Percentiles rank a stretch among this genome's conserved stretches.
Evolutionary conservation across 2,113 vertebrate genomes (phyloP).

Genomic region (Chaetodon auriga): DNA sequence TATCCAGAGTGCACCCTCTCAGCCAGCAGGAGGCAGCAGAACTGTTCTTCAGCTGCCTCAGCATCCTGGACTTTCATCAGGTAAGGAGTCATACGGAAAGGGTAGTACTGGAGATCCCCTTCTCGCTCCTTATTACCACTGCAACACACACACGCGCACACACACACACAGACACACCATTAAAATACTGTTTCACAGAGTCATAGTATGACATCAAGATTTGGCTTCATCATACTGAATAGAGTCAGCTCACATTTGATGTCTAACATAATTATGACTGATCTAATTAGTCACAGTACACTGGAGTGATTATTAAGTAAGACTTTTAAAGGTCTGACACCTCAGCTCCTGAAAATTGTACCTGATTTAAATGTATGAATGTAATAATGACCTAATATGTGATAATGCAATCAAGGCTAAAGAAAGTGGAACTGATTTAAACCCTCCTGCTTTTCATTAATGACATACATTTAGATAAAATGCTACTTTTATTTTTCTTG

Average conservation of each 20-base stretch:
- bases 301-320: background rate
- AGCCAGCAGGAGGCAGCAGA: constrained; percentile 95
- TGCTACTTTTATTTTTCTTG: background rate
- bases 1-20: constrained; percentile 97
- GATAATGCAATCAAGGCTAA: background rate
- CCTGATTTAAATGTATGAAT: background rate
- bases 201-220: background rate
- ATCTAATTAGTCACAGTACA: background rate
- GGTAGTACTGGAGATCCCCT: constrained; percentile 89
- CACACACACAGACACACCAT: background rate
- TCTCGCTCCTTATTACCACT: constrained; percentile 88
- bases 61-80: constrained; percentile 90
- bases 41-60: constrained; percentile 87
- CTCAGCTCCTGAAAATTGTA: background rate
- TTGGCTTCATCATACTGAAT: no score
- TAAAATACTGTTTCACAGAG: background rate
- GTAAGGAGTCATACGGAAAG: constrained; percentile 97
- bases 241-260: background rate
- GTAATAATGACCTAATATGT: no score
- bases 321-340: background rate
- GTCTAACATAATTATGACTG: background rate
- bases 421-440: background rate
- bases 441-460: background rate
- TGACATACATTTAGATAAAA: background rate
- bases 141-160: constrained; percentile 13